Evolutionary conservation across 2,797 vertebrate species (phyloP).

Genomic region (Otus scops): DNA sequence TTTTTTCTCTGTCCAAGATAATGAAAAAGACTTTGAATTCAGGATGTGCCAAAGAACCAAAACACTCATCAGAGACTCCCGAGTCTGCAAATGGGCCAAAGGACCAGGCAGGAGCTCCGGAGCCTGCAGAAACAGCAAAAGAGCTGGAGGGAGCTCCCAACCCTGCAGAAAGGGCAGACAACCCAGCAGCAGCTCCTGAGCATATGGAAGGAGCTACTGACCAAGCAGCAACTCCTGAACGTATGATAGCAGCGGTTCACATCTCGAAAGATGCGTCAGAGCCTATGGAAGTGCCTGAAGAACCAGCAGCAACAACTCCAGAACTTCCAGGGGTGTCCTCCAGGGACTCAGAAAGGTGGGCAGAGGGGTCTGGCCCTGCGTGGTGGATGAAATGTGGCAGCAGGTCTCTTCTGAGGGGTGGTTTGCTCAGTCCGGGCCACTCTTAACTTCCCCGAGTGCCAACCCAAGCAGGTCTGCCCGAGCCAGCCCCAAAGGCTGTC

Average conservation of each 20-base stretch:
- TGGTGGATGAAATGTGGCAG: not conserved
- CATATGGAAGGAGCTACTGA: not conserved
- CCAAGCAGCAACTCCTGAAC: not conserved
- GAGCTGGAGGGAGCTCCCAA: not conserved
- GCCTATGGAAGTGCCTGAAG: slow-evolving; percentile 7
- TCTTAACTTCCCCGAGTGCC: not conserved
- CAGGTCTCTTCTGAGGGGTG: not conserved
- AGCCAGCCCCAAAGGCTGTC: not conserved
- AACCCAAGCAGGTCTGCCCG: not conserved
- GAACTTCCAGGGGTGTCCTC: slow-evolving; percentile 15
- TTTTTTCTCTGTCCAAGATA: slow-evolving; percentile 52
- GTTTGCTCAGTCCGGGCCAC: not conserved
- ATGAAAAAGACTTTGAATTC: slow-evolving; percentile 59
- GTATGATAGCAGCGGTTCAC: not conserved
- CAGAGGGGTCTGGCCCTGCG: not conserved
- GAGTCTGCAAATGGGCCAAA: not conserved
- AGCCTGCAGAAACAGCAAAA: not conserved
- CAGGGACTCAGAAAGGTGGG: slow-evolving; percentile 56
- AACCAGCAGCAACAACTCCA: not conserved
- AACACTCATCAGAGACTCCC: not conserved
- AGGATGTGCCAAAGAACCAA: not conserved
- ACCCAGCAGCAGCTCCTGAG: not conserved
- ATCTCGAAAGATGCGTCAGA: not conserved
- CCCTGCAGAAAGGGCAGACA: not conserved
- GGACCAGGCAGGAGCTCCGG: not conserved